Percentiles rank a stretch among this genome's conserved stretches.
phyloP scores from a whole-genome alignment of 2,797 vertebrate genomes.

The Choloepus didactylus region DNA sequence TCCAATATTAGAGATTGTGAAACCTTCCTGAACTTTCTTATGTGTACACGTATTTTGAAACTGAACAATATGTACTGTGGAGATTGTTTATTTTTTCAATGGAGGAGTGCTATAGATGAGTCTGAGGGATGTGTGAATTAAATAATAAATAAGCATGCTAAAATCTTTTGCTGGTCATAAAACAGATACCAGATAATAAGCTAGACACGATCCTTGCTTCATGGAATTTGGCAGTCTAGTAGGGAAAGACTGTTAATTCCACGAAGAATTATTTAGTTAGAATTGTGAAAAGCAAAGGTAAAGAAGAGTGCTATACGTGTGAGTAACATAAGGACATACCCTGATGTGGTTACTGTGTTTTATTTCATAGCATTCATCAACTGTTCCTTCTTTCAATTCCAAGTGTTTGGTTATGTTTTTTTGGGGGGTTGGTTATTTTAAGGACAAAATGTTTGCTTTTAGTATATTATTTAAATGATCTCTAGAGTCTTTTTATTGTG shows the following conservation, averaged over 20 bases:
- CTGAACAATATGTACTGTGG: not conserved
- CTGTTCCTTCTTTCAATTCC: not conserved
- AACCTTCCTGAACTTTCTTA: constrained; percentile 18
- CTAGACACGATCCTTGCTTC: not conserved
- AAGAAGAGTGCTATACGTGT: not conserved
- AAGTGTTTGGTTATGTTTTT: not conserved
- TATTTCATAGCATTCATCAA: constrained; percentile 30
- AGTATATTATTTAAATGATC: constrained; percentile 1
- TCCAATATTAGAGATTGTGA: not conserved
- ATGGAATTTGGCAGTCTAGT: not conserved
- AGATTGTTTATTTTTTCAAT: not conserved
- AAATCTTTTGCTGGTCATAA: not conserved
- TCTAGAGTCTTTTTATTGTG: constrained; percentile 11
- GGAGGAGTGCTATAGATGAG: not conserved
- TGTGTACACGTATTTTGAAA: constrained; percentile 28
- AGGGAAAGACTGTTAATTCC: not conserved
- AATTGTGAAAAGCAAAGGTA: not conserved
- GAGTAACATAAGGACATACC: not conserved
- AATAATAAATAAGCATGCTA: not conserved
- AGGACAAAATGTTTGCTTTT: constrained; percentile 7
- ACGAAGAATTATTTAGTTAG: not conserved
- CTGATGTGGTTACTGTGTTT: not conserved
- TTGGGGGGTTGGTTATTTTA: not conserved
- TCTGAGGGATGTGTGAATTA: not conserved
- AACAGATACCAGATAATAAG: not conserved